Evolutionary conservation across 2,888 invertebrate species (phyloP).

Genomic region (Heliconius charithonia): DNA sequence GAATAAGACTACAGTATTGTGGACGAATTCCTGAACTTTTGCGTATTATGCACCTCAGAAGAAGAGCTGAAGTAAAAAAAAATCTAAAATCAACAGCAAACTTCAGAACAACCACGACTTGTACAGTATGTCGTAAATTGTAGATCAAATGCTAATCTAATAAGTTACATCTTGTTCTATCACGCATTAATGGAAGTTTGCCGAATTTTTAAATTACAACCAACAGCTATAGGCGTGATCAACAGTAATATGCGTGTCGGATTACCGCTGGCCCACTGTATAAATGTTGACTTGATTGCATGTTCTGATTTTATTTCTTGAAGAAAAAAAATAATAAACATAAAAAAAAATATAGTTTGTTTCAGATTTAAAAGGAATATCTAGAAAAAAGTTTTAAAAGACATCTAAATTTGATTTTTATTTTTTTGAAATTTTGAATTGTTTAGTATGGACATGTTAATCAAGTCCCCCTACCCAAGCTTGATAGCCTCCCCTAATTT

Average conservation of each 20-base stretch:
- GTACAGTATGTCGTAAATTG: too few species aligned
- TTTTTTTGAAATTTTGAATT: not conserved
- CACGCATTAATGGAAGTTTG: not conserved
- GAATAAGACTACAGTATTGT: too few species aligned
- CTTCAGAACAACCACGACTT: too few species aligned
- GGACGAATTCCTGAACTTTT: too few species aligned
- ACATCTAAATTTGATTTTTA: not conserved
- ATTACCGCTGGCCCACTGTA: not conserved
- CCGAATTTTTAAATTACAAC: not conserved
- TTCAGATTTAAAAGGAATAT: not conserved
- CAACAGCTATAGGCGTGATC: not conserved
- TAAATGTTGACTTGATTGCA: not conserved
- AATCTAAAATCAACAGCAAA: too few species aligned
- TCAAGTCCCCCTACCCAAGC: not conserved
- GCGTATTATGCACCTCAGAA: too few species aligned
- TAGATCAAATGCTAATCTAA: too few species aligned
- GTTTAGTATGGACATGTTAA: not conserved
- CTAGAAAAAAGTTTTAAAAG: not conserved
- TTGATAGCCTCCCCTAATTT: not conserved
- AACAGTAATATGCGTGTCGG: not conserved
- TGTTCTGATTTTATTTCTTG: not conserved
- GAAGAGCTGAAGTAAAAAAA: too few species aligned
- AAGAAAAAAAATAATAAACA: not conserved
- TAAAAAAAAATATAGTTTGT: not conserved
- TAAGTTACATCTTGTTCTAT: too few species aligned